Conservation (phyloP, 2,113 vertebrate genomes). For the Chaetura pelagica region DNA sequence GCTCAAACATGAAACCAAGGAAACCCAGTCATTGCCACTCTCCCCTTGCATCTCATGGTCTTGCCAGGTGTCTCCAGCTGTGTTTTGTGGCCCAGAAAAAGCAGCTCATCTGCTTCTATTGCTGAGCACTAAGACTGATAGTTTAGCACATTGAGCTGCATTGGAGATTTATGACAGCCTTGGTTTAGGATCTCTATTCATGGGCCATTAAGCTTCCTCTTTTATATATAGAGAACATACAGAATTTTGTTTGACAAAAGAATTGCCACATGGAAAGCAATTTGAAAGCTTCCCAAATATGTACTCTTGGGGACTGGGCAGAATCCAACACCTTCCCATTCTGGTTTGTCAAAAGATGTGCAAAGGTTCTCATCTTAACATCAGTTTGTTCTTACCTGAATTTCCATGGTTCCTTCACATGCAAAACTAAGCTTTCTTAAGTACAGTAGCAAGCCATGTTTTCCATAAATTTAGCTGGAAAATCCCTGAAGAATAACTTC, state of each 20-base stretch:
- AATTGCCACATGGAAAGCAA: background rate
- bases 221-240: background rate
- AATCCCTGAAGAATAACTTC: background rate
- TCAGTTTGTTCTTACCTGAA: background rate
- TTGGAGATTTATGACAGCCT: background rate
- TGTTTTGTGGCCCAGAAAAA: background rate
- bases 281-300: background rate
- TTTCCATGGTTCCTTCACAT: background rate
- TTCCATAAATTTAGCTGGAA: background rate
- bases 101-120: background rate
- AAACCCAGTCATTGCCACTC: background rate
- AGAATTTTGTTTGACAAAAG: background rate
- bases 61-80: background rate
- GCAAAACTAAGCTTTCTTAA: background rate
- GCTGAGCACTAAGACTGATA: background rate
- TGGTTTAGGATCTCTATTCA: background rate
- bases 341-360: background rate
- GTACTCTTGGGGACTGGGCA: accelerated
- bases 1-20: background rate
- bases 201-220: background rate
- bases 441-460: background rate
- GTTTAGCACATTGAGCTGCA: background rate
- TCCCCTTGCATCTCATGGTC: background rate
- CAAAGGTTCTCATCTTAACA: background rate
- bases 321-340: background rate